Conservation (phyloP, 23 tunicate genomes). For the Oikopleura albicans region DNA sequence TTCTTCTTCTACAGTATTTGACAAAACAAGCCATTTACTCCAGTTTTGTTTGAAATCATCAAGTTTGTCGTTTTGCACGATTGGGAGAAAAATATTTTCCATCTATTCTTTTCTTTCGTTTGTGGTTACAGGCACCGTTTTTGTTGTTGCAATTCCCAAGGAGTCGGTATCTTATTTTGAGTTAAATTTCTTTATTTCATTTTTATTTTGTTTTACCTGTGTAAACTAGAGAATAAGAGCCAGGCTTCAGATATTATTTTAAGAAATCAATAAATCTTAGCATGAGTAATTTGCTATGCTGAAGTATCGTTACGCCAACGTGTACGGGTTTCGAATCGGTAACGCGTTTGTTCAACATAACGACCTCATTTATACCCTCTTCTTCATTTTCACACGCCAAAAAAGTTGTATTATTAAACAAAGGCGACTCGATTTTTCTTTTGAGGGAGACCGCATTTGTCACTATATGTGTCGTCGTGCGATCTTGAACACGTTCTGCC, state of each 20-base stretch:
- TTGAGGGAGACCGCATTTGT: too few species aligned
- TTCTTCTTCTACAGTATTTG: background rate
- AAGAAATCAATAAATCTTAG: background rate
- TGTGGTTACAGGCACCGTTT: too few species aligned
- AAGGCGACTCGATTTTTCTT: too few species aligned
- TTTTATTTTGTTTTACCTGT: background rate
- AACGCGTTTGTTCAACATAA: too few species aligned
- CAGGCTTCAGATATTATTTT: background rate
- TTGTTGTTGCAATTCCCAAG: too few species aligned
- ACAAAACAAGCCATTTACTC: background rate
- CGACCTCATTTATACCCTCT: too few species aligned
- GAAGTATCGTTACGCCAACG: background rate
- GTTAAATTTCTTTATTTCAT: too few species aligned
- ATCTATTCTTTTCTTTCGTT: background rate
- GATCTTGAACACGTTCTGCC: too few species aligned
- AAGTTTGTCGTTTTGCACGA: background rate
- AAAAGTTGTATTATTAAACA: too few species aligned
- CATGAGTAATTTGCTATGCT: background rate
- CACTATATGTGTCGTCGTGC: too few species aligned
- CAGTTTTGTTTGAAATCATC: background rate
- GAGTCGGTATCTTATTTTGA: too few species aligned
- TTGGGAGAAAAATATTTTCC: background rate
- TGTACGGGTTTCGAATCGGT: background rate
- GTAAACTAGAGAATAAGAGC: background rate
- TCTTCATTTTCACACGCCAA: too few species aligned